Evolutionary conservation across 2,888 invertebrate genomes (phyloP).

Genomic region (Chesias legatella): DNA sequence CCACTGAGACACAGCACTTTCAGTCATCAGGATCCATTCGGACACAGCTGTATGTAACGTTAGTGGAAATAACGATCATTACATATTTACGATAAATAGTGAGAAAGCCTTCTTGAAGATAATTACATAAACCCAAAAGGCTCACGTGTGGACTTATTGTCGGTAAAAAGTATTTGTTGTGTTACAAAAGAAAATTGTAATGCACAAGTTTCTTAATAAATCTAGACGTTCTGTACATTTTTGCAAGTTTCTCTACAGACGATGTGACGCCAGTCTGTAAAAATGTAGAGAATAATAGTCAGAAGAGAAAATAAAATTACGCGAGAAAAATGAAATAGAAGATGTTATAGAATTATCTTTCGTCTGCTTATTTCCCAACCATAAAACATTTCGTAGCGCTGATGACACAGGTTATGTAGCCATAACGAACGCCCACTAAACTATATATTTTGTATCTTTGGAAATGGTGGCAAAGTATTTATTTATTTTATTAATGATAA

Average conservation of each 20-base stretch:
- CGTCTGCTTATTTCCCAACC: too few relatives aligned
- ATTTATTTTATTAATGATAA: too few relatives aligned
- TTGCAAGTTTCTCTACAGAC: too few relatives aligned
- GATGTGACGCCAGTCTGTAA: too few relatives aligned
- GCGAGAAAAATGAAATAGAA: too few relatives aligned
- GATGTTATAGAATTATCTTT: too few relatives aligned
- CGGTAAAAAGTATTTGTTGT: too few relatives aligned
- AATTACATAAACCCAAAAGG: conserved; percentile 39
- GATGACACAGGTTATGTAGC: conserved; percentile 22
- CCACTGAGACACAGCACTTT: conserved; percentile 34
- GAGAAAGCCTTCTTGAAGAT: conserved; percentile 44
- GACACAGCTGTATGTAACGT: conserved; percentile 19
- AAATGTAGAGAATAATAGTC: too few relatives aligned
- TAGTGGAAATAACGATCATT: conserved; percentile 38
- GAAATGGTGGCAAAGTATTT: conserved; percentile 22
- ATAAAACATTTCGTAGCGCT: conserved; percentile 19
- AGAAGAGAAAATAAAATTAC: too few relatives aligned
- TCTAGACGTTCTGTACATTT: too few relatives aligned
- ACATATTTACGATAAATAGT: conserved; percentile 32
- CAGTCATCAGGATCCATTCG: conserved; percentile 30
- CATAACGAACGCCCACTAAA: conserved; percentile 27
- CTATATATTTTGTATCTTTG: conserved; percentile 16
- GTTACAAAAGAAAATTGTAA: too few relatives aligned
- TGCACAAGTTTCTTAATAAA: too few relatives aligned
- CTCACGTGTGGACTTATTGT: neutral